Evolutionary conservation across 1,140 invertebrate species (phyloP), one percentile per base, ranked within the genome.

Genomic region (Drosophila gunungcola): DNA sequence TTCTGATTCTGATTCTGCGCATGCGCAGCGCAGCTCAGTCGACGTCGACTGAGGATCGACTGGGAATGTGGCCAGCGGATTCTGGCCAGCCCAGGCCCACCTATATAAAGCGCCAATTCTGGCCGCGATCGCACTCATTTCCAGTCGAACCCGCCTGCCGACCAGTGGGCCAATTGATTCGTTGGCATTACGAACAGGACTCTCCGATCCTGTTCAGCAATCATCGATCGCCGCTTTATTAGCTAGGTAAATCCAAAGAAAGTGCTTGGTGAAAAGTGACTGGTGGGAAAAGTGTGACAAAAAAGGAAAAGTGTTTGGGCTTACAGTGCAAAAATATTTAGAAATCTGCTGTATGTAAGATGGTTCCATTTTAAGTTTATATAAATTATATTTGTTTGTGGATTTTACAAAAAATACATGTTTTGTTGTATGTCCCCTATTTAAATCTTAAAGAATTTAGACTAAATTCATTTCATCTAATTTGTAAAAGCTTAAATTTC

Each of bases 31-130:
- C 52, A 16, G 56, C 74, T 61, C 29, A 68, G 63, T 54, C 52
- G 58, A 58, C 80, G 55, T 51, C 67, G 51, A 43, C 62, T 27
- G 56, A 65, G 46, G 42, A 52, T 60, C 48, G 39, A 56, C 52
- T 68, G 77, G 68, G 81, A 86, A 86, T 81, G 83, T 58, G 54
- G 29, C 29, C 29, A 32, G 29, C 54, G 72, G 79, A 73, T 73
- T 83, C 74, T 78, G 57, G 51, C 41, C 53, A 25, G 34, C 7
- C 41, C 55, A 36, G 55, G 43, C 29, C 81, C 79, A 81, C 65
- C 10, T 82, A 84, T 79, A 82, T 88, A 86, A 86, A 86, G 83
- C 75, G 38, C 55, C 56, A 67, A 73, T 79, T 88, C 79, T 82
- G 60, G 62, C 45, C 79, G 83, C 67, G 70, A 69, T 76, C 60